Percentiles rank a stretch among this genome's conserved stretches.
phyloP scores from a whole-genome alignment of 2,888 invertebrate genomes.

The Pammene fasciana region DNA sequence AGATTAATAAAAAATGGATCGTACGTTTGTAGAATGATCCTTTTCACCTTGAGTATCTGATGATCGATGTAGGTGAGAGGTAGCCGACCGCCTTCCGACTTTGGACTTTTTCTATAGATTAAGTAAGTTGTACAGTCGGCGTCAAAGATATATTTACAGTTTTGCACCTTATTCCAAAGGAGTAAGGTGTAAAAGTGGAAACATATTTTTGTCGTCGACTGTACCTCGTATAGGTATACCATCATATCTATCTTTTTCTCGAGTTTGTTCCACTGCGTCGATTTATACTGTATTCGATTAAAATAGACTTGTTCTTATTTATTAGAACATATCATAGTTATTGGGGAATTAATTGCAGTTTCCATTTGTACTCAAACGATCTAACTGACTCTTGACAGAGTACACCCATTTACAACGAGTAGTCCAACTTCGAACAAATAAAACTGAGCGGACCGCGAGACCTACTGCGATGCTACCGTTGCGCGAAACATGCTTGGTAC shows the following conservation, averaged over 20 bases:
- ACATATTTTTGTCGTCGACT: too few species aligned
- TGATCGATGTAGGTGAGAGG: constrained; percentile 17
- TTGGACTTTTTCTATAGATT: constrained; percentile 28
- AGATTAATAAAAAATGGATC: constrained; percentile 25
- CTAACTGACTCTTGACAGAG: constrained; percentile 8
- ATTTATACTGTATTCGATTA: constrained; percentile 25
- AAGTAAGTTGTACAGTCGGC: constrained; percentile 13
- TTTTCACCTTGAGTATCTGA: constrained; percentile 8
- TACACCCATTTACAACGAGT: too few species aligned
- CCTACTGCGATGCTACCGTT: too few species aligned
- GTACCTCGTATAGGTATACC: constrained; percentile 26
- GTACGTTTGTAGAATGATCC: constrained; percentile 9
- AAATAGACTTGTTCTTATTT: constrained; percentile 29
- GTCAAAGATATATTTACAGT: too few species aligned
- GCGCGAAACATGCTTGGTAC: too few species aligned
- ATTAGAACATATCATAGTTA: constrained; percentile 37
- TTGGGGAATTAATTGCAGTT: constrained; percentile 14
- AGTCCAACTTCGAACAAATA: too few species aligned
- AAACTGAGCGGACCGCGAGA: too few species aligned
- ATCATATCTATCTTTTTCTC: constrained; percentile 23
- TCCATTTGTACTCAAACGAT: constrained; percentile 5
- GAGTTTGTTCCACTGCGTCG: constrained; percentile 13
- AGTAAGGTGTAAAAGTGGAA: too few species aligned
- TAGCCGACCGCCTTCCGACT: constrained; percentile 22
- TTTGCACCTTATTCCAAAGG: too few species aligned